Evolutionary conservation across 2,888 invertebrate species (phyloP).

Genomic region (Hofmannophila pseudospretella): DNA sequence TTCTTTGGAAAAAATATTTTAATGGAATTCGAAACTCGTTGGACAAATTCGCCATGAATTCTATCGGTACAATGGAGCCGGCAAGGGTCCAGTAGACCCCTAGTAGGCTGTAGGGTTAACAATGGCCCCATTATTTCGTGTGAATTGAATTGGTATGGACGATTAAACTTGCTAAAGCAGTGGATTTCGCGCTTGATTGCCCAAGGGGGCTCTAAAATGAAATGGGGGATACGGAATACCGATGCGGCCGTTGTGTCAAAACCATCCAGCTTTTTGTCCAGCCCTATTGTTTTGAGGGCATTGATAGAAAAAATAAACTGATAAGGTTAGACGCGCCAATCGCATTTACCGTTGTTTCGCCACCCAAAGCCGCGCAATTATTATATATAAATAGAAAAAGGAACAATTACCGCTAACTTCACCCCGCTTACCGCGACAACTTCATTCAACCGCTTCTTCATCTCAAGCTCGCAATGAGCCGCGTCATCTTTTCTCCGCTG

Average conservation of each 20-base stretch:
- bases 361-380: too few relatives aligned
- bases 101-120: constrained; percentile 27
- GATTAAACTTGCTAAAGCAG: constrained; percentile 55
- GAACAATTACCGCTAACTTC: too few relatives aligned
- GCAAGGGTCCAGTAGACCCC: neutral
- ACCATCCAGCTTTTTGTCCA: too few relatives aligned
- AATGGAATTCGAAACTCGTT: neutral
- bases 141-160: constrained; percentile 48
- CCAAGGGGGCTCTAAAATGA: constrained; percentile 2
- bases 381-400: too few relatives aligned
- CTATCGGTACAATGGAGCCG: neutral
- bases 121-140: constrained; percentile 50
- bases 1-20: neutral
- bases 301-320: too few relatives aligned
- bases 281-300: neutral
- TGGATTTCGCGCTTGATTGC: constrained; percentile 16
- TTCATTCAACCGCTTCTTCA: too few relatives aligned
- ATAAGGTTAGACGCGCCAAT: too few relatives aligned
- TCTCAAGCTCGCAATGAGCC: too few relatives aligned
- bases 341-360: too few relatives aligned
- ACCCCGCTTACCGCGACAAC: too few relatives aligned
- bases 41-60: neutral
- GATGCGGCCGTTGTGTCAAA: neutral
- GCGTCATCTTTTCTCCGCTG: too few relatives aligned
- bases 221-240: constrained; percentile 1